These are phyloP conservation scores for Heliconius cydno DNA, from an alignment of 2,888 invertebrate species.

Conservation along the genomic window DNA sequence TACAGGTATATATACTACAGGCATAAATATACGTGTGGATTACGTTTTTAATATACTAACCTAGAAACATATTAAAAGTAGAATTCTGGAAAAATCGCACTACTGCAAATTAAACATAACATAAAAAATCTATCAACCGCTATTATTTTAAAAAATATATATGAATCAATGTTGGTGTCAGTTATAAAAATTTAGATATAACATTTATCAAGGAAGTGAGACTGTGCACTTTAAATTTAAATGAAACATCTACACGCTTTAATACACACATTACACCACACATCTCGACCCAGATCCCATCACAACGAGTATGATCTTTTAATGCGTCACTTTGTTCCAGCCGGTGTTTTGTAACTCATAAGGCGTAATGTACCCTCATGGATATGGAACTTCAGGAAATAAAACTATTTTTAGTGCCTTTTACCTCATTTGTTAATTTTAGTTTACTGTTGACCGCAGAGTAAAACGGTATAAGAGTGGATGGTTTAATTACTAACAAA, in stretches of 20 bases:
- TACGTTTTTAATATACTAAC: neutral
- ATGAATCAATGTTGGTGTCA: neutral
- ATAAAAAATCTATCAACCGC: too few relatives aligned
- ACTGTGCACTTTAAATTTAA: slow-evolving; percentile 19
- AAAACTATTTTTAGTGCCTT: slow-evolving; percentile 41
- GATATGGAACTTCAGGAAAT: slow-evolving; percentile 43
- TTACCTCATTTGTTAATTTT: slow-evolving; percentile 38
- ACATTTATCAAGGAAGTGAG: neutral
- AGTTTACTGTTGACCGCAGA: slow-evolving; percentile 27
- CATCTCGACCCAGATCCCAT: slow-evolving; percentile 49
- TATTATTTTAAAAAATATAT: neutral
- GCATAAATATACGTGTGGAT: neutral
- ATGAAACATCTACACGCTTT: slow-evolving; percentile 45
- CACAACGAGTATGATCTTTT: slow-evolving; percentile 66
- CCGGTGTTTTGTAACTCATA: slow-evolving; percentile 55
- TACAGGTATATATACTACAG: neutral
- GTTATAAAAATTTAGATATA: neutral
- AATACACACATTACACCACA: slow-evolving; percentile 59
- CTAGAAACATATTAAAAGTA: neutral
- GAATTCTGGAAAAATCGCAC: neutral
- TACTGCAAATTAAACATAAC: neutral
- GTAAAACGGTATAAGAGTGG: slow-evolving; percentile 22
- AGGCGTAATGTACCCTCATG: slow-evolving; percentile 57
- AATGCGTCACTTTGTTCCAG: slow-evolving; percentile 65
- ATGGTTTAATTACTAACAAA: slow-evolving; percentile 27